A percentile compares a stretch with the other conserved stretches of the same genome.
phyloP scores from a whole-genome alignment of 2,888 invertebrate species.

The Sussaba pulchella region DNA sequence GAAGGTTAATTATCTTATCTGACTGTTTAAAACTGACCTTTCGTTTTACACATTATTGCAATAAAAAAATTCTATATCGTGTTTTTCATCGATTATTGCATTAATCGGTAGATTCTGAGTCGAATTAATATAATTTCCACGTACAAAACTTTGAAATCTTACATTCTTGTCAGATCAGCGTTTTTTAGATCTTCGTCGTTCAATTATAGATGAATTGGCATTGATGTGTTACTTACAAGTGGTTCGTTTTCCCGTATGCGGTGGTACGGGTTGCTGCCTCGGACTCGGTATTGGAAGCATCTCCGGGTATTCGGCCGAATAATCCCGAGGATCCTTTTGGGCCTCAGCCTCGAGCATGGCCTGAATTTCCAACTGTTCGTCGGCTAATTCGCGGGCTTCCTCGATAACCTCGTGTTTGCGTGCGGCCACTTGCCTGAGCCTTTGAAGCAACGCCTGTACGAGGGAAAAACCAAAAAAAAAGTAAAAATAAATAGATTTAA shows the following conservation, averaged over 20 bases:
- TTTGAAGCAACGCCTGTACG: conserved; percentile 71
- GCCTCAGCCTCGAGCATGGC: conserved; percentile 74
- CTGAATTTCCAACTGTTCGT: conserved; percentile 77
- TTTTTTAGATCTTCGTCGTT: too few relatives aligned
- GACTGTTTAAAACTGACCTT: too few relatives aligned
- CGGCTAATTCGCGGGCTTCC: conserved; percentile 76
- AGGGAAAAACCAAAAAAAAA: neutral
- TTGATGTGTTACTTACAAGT: conserved; percentile 76
- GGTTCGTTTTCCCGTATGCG: conserved; percentile 78
- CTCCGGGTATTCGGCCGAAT: conserved; percentile 74
- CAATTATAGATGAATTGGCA: neutral
- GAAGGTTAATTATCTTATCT: too few relatives aligned
- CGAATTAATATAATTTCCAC: too few relatives aligned
- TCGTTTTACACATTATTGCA: too few relatives aligned
- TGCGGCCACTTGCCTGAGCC: conserved; percentile 75
- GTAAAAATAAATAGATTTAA: neutral
- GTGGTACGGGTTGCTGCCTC: conserved; percentile 72
- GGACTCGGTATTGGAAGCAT: conserved; percentile 78
- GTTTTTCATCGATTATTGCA: too few relatives aligned
- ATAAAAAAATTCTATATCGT: too few relatives aligned
- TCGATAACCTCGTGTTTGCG: conserved; percentile 75
- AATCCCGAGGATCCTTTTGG: conserved; percentile 70
- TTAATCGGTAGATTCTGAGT: too few relatives aligned
- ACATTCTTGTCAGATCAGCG: too few relatives aligned
- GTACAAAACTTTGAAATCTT: too few relatives aligned